Base-by-base conservation (phyloP, 2,113 vertebrate species). In the Gorsachius goisagi region DNA sequence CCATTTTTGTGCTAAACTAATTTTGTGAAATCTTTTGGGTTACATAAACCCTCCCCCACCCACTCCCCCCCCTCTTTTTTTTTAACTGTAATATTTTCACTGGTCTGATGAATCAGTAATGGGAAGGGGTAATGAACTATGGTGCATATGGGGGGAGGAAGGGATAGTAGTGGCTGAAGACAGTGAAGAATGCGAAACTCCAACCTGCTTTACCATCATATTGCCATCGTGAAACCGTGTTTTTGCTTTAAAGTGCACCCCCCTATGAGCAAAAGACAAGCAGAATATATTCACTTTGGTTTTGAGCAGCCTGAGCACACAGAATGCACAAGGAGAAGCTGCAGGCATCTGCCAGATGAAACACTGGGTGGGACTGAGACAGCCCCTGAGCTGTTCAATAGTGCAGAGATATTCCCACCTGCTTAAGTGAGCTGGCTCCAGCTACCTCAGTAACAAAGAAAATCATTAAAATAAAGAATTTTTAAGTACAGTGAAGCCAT, bases 301-400 rank as follows among this genome's bases (percentile, higher is more conserved):
- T 91, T 60, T 59, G 56, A 89, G 66, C 62, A 87, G 59, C 67
- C 76, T 85, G 52, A 83, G 55, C 23, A 59, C 2, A 16, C 87
- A 93, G 89, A 95, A 95, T 76, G 87, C 67, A 77, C 13, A 72
- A 75, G 32, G 45, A 67, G 71, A 81, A 93, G 64, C 76, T 81
- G 67, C 21, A 78, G 85, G 66, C 58, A 92, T 28, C 44, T 91
- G 82, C 71, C 91, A 83, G 71, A 85, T 95, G 78, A 96, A 95
- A 85, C 50, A 30, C 62, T 32, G 66, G 45, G 68, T 91, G 74
- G 64, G 52, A 62, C 21, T 49, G 59, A 90, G 44, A 58, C 69
- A 67, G 47, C 37, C 41, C 37, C 33, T 14, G 50, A 91, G 69
- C 58, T 53, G 50, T 37, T 76, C 63, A 69, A 59, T 12, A 3